These are phyloP conservation scores for Oxyruncus cristatus DNA, from an alignment of 2,113 vertebrate genomes.

Conservation along the genomic window DNA sequence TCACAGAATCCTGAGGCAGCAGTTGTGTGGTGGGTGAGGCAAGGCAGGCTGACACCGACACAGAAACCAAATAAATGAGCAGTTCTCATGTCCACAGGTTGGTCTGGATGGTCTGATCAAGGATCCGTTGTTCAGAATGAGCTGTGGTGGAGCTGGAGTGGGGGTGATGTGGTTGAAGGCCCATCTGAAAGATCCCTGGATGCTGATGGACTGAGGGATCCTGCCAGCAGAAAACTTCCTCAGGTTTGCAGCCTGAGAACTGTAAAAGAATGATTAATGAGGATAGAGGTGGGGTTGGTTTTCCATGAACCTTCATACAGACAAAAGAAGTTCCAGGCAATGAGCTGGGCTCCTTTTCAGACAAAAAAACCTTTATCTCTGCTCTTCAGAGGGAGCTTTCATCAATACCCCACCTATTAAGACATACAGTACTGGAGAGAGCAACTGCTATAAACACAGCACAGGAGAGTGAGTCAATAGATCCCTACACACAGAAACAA, in stretches of 20 bases:
- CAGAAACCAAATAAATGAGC: neutral
- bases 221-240: neutral
- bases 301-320: neutral
- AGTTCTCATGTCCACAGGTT: neutral
- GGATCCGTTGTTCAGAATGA: neutral
- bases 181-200: rapidly evolving
- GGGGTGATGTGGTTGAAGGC: neutral
- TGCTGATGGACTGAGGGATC: neutral
- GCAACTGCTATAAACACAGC: neutral
- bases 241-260: neutral
- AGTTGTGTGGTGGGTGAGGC: neutral
- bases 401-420: neutral
- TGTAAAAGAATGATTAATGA: neutral
- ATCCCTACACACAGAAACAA: conserved; percentile 3
- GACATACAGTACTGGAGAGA: neutral
- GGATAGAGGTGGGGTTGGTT: neutral
- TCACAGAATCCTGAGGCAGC: neutral
- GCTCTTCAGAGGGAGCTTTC: neutral
- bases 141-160: neutral
- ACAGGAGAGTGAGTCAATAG: conserved; percentile 7
- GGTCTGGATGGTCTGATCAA: neutral
- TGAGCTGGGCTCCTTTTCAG: neutral
- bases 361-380: neutral
- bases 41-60: neutral
- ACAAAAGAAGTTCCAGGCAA: neutral